Base-by-base conservation (phyloP, 2,797 vertebrate genomes). In the Coranthus polyacanthus region DNA sequence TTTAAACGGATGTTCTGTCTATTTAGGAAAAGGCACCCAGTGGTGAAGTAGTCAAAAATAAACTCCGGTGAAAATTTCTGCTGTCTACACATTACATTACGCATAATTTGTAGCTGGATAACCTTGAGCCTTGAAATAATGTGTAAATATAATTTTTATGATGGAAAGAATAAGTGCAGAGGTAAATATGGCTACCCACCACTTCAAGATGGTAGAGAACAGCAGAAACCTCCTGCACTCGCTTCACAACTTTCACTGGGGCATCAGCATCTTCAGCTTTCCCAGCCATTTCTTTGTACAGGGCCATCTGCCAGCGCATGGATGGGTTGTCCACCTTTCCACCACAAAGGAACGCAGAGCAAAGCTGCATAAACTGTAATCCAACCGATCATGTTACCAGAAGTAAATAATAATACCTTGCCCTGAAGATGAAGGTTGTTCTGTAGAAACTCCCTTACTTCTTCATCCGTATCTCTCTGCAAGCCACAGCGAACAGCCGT, bases 391-490 rank as follows among this genome's bases (percentile, higher is more conserved):
- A 12, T 21, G n/a, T 12, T 26, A n/a, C 6, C 16, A 9, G 4
- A n/a, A n/a, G 12, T 43, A 29, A 17, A 43, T 44, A 62, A 32
- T 54, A 52, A 66, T 88, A 97, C 97, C 95, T 98, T 98, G 58
- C 94, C 96, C 81, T 98, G 97, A 57, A 97, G 95, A 81, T 97
- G 95, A 37, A 98, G 93, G 85, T 98, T 98, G 88, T 94, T 95
- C 68, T 95, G 94, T 69, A 98, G 90, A 82, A 94, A 97, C 82
- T 98, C 97, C 60, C 96, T 91, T 9, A 98, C 97, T 90, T 98
- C 97, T 85, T 98, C 96, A 74, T 98, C 95, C 2, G 97, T 98
- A 87, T 98, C 97, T 93, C 96, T 96, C 97, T 98, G 93, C 47
- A 59, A 82, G 37, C 75, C 39, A 70, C 66, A 79, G 62, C 1